Percentiles rank a stretch among this genome's conserved stretches.
These are phyloP conservation scores for Calameuta pallipes DNA, from an alignment of 2,888 invertebrate genomes.

Conservation along the genomic window DNA sequence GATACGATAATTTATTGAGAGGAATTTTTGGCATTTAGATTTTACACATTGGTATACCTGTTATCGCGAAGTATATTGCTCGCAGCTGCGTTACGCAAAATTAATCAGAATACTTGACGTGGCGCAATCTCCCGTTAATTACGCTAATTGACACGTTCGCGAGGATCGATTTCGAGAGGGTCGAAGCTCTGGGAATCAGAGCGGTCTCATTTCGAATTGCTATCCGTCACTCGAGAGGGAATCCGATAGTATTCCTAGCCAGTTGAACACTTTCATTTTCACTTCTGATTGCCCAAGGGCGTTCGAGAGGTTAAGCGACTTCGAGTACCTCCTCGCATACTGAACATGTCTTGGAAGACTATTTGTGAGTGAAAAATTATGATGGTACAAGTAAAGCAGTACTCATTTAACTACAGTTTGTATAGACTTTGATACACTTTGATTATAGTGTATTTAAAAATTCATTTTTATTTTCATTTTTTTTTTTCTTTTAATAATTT, in stretches of 20 bases:
- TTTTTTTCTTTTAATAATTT: neutral
- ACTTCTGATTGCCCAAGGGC: conserved; percentile 38
- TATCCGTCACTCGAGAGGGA: conserved; percentile 34
- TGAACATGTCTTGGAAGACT: neutral
- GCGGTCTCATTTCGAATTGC: conserved; percentile 32
- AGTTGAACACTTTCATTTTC: conserved; percentile 38
- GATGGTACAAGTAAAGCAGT: neutral
- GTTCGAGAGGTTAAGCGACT: conserved; percentile 19
- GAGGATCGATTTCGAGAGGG: conserved; percentile 36
- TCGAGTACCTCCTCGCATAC: neutral
- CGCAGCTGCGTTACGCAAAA: conserved; percentile 31
- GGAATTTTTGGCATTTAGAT: neutral
- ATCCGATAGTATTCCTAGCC: neutral
- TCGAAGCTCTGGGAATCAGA: conserved; percentile 28
- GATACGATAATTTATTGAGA: neutral
- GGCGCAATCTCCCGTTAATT: conserved; percentile 37
- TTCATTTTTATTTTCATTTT: neutral
- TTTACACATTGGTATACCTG: neutral
- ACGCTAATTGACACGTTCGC: conserved; percentile 43
- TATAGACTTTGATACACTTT: neutral
- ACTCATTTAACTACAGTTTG: neutral
- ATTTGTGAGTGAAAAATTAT: neutral
- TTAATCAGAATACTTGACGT: conserved; percentile 11
- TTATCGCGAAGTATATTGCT: conserved; percentile 8
- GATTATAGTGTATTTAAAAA: neutral